Evolutionary conservation across 2,888 invertebrate genomes (phyloP), one percentile per base, ranked within the genome.

Genomic region (Clistopyga incitator): DNA sequence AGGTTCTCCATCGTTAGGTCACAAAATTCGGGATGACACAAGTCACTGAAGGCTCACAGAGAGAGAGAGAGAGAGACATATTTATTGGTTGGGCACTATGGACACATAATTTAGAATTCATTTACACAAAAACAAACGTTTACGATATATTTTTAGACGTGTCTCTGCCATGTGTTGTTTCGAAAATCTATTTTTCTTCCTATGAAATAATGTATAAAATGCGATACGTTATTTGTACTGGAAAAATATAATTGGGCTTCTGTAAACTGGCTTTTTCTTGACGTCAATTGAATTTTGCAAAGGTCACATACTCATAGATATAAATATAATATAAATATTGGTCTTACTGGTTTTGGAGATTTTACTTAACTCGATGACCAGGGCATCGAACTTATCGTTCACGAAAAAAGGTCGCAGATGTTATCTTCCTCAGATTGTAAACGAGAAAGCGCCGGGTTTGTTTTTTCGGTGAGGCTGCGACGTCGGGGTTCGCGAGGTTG

Each of bases 401-500:
- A 25, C 25, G 15, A 4, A 6, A 3, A 25, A 56, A 56, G 6
- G 25, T 54, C 11, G 23, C 54, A 25, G 11, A 25, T 25, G 25
- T 56, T 56, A 25, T 56, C 38, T 61, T 20, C 10, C 64, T 11
- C 64, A 3, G 13, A 65, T 10, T 34, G n/a, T 15, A 68, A 38
- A 56, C 18, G 13, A 42, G 15, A 38, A 45, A 15, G 52, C 50
- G 25, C 68, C 34, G 74, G 47, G 65, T 67, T 82, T 82, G 68
- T 75, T 75, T 78, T 78, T 70, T 78, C 61, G 64, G n/a, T 29
- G 8, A 13, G 18, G 72, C 42, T 23, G 68, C 38, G 65, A 54
- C 38, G 15, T 50, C n/a, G 78, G 47, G 29, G 34, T 47, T 75
- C 23, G 59, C 72, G 72, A 72, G 77, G 77, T 78, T 52, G 77